Evolutionary conservation across 2,888 invertebrate genomes (phyloP), one percentile per base, ranked within the genome.

Genomic region (Tolmerus cingulatus): DNA sequence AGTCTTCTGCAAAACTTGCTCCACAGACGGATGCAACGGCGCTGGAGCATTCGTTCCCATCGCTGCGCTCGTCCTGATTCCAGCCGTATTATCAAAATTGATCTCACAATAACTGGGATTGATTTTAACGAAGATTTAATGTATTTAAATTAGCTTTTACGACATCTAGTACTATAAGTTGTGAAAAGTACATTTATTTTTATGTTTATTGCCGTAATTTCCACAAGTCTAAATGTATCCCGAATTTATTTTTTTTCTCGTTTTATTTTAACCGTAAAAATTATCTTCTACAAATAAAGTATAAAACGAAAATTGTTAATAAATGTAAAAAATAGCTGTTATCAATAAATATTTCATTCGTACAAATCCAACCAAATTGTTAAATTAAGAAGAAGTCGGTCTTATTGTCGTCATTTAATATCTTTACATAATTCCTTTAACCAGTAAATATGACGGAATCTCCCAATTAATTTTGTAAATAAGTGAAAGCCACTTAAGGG

Each of bases 1-100:
- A 55, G 88, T 92, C 84, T 93, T 90, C 88, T 93, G 92, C 89
- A 91, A 92, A 89, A 92, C 93, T 14, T 93, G 92, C 89, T 90
- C 90, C 89, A 91, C 91, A 40, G 93, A 93, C 88, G 93, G 92
- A 9, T 93, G 92, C 90, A 93, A 93, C 87, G 90, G 90, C 74
- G 92, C 91, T 40, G 89, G 90, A 1, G 90, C 90, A 27, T 89
- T 90, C 76, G 88, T 89, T 74, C 91, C 91, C 19, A 89, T 91
- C 79, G 88, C 90, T 30, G 89, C 90, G 12, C 51, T 92, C 76
- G 89, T 91, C n/a, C 57, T 91, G 74, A 40, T 89, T 34, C 87
- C 88, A 74, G 87, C 87, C 12, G 23, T 79, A 27, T 78, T 89
- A 51, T 86, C 87, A 19, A 89, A 88, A 86, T 23, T 87, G 1